Evolutionary conservation across 1,140 invertebrate species (phyloP).

Genomic region (Chrysoperla carnea): DNA sequence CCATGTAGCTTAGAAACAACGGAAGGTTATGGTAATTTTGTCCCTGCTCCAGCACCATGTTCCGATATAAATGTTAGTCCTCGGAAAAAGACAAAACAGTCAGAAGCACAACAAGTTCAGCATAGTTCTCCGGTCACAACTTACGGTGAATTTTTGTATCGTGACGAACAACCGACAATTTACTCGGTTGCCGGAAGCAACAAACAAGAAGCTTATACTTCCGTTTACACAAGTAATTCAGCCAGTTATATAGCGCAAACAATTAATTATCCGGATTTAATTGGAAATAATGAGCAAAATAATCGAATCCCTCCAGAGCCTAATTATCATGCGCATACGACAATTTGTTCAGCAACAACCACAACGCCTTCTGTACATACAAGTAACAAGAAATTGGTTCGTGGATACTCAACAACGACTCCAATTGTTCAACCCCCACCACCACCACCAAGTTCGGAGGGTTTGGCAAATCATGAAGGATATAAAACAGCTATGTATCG

Average conservation of each 20-base stretch:
- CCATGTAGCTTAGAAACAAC: conserved; percentile 20
- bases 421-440: conserved; percentile 10
- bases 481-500: conserved; percentile 44
- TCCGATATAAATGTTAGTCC: conserved; percentile 24
- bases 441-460: conserved; percentile 30
- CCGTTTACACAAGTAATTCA: conserved; percentile 46
- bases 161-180: conserved; percentile 45
- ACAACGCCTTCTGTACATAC: conserved; percentile 19
- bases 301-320: conserved; percentile 28
- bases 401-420: conserved; percentile 31
- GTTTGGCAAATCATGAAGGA: conserved; percentile 39
- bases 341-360: conserved; percentile 23
- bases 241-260: conserved; percentile 36
- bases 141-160: conserved; percentile 32
- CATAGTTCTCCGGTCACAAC: conserved; percentile 3
- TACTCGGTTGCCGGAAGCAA: conserved; percentile 56
- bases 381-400: conserved; percentile 19
- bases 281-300: conserved; percentile 32
- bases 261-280: conserved; percentile 43
- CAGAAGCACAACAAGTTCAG: conserved; percentile 2
- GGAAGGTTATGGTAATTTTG: conserved; percentile 25
- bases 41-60: conserved; percentile 28
- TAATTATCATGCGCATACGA: conserved; percentile 31
- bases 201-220: conserved; percentile 45
- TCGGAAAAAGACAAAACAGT: conserved; percentile 14